Evolutionary conservation across 2,113 vertebrate species (phyloP).

Genomic region (Callithrix jacchus): DNA sequence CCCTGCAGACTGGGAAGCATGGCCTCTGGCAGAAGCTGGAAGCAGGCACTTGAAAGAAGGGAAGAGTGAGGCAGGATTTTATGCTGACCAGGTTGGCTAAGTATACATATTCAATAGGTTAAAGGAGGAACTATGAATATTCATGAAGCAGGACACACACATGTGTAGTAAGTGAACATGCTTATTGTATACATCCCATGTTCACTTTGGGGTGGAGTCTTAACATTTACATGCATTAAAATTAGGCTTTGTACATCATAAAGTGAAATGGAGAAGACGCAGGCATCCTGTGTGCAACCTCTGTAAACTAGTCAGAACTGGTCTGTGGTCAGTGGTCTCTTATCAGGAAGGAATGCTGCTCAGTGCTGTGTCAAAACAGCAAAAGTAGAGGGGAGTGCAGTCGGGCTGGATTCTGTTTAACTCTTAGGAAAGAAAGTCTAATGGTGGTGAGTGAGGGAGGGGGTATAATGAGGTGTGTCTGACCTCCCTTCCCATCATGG

Average conservation of each 20-base stretch:
- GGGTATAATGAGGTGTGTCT: neutral
- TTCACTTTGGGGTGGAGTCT: neutral
- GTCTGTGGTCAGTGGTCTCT: neutral
- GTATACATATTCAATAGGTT: neutral
- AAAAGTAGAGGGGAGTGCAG: neutral
- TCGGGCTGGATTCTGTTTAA: neutral
- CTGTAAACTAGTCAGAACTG: neutral
- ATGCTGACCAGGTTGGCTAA: neutral
- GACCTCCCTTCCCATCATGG: neutral
- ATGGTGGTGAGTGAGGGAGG: neutral
- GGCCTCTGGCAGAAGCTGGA: neutral
- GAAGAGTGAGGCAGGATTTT: neutral
- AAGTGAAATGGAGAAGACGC: neutral
- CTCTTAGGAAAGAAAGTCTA: neutral
- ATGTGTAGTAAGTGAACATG: neutral
- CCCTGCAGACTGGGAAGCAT: neutral
- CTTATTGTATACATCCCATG: neutral
- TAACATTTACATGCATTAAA: neutral
- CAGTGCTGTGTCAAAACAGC: neutral
- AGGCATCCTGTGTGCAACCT: neutral
- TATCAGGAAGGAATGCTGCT: neutral
- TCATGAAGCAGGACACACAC: neutral
- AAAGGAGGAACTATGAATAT: neutral
- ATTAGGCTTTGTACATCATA: neutral
- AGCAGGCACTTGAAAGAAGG: neutral